phyloP scores from a whole-genome alignment of 2,113 vertebrate species.

The Hystrix brachyura region DNA sequence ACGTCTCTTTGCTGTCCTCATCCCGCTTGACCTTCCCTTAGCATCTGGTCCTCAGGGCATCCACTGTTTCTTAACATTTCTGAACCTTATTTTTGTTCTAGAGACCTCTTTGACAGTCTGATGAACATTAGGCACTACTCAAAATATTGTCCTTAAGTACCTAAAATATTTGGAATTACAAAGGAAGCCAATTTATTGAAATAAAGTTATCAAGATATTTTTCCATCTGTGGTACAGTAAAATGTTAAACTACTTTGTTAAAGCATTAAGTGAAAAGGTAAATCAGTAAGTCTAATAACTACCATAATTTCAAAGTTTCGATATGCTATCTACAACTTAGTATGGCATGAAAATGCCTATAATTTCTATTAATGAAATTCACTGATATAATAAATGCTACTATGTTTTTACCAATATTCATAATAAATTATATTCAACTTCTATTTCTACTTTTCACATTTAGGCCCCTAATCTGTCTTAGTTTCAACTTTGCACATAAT shows the following conservation, averaged over 20 bases:
- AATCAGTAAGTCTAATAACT: background rate
- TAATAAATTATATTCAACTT: background rate
- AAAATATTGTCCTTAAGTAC: constrained; percentile 1
- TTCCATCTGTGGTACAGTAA: background rate
- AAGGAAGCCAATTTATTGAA: background rate
- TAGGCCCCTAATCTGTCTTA: background rate
- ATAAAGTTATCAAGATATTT: background rate
- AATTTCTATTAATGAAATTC: background rate
- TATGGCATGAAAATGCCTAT: background rate
- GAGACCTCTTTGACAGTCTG: background rate
- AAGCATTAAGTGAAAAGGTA: background rate
- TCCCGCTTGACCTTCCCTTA: background rate
- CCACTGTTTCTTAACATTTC: constrained; percentile 12
- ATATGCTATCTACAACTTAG: background rate
- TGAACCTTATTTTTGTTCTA: background rate
- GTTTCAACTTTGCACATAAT: background rate
- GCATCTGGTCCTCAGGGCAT: background rate
- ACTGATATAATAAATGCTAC: background rate
- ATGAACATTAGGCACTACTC: background rate
- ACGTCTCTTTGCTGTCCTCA: background rate
- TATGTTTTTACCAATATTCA: background rate
- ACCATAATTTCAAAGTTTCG: background rate
- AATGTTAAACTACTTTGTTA: background rate
- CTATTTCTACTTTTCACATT: background rate
- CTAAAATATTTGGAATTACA: background rate